Evolutionary conservation across 1,140 invertebrate genomes (phyloP), one percentile per base, ranked within the genome.

Genomic region (Oscheius sp.): DNA sequence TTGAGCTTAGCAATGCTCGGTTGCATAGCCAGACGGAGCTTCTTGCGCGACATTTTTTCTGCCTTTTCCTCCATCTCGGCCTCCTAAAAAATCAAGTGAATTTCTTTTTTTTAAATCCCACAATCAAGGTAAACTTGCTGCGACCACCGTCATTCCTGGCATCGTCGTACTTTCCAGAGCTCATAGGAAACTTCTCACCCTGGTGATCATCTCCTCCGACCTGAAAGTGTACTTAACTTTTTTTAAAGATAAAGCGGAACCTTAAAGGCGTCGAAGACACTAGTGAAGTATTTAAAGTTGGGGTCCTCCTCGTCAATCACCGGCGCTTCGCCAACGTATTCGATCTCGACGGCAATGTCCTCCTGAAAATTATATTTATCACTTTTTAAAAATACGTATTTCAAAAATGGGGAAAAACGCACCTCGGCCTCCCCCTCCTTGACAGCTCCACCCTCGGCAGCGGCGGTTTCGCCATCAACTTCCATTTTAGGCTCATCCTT

Each of bases 1-100:
- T 83, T 83, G 13, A 83, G 59, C 26, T 74, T 68, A 46, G 83
- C 83, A 35, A 83, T 83, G 20, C 78, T 80, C 7, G 82, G 82
- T 46, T 84, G 83, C 35, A 84, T 71, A n/a, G 76, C 55, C 4
- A 82, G 20, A 18, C 82, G 55, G 2, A 84, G 49, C 36, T 83
- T 83, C 20, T 72, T 75, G 26, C 80, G 73, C 65, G 77, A 80
- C 38, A 84, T 28, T 59, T 82, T 83, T 23, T 77, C 49, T 3
- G 81, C 49, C 73, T 61, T 68, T 77, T 83, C 61, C 76, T 82
- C 69, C n/a, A 10, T 42, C 38, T 42, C 10, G 38, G n/a, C 38
- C 38, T n/a, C 10, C n/a, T 42, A 10, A 42, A 42, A 42, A 42
- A 42, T 42, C 38, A 42, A 42, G 18, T 18, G 3, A 31, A 23